Conservation (phyloP, 35 echinoderm and acorn worm species). For the Apostichopus japonicus region DNA sequence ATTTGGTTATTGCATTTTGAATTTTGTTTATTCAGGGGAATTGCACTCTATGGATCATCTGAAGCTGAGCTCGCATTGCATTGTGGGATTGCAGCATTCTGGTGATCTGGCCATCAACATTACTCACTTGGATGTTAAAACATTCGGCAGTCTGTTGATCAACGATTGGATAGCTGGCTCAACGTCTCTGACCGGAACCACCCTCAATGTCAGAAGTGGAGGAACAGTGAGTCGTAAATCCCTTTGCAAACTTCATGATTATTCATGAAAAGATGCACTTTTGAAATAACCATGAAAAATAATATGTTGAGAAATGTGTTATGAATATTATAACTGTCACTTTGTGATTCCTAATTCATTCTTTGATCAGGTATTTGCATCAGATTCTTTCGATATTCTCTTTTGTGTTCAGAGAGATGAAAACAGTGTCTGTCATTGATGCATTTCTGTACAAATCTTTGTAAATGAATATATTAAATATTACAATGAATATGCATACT, state of each 20-base stretch:
- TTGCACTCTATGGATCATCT: slow-evolving; percentile 75
- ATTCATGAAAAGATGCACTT: neutral
- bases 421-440: too few relatives aligned
- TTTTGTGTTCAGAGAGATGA: too few relatives aligned
- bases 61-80: slow-evolving; percentile 75
- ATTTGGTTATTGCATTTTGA: too few relatives aligned
- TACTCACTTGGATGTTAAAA: slow-evolving; percentile 81
- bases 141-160: slow-evolving; percentile 77
- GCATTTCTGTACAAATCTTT: too few relatives aligned
- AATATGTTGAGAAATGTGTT: too few relatives aligned
- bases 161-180: slow-evolving; percentile 73
- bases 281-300: too few relatives aligned
- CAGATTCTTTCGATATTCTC: too few relatives aligned
- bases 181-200: slow-evolving; percentile 68
- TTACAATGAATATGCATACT: too few relatives aligned
- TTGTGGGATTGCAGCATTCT: slow-evolving; percentile 74
- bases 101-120: slow-evolving; percentile 49
- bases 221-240: slow-evolving; percentile 59
- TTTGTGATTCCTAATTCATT: too few relatives aligned
- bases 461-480: too few relatives aligned
- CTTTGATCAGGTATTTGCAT: too few relatives aligned
- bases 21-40: slow-evolving; percentile 51
- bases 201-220: slow-evolving; percentile 83
- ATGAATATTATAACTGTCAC: too few relatives aligned
- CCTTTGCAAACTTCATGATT: neutral